phyloP scores from a whole-genome alignment of 2,888 invertebrate species.

The Monopis laevigella region DNA sequence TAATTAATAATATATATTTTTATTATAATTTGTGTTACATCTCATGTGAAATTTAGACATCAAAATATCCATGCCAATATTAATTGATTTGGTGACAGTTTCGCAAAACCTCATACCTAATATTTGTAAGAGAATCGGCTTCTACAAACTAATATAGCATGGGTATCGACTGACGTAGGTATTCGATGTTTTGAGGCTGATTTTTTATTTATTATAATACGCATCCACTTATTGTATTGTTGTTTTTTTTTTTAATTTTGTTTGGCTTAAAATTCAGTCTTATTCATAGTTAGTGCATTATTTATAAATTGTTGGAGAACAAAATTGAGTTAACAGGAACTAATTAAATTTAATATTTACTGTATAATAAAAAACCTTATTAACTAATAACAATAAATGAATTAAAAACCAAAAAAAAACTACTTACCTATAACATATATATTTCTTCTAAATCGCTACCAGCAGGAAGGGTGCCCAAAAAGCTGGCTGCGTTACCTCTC shows the following conservation, averaged over 20 bases:
- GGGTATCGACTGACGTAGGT: slow-evolving; percentile 31
- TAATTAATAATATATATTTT: no score
- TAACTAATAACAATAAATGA: no score
- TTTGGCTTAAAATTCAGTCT: no score
- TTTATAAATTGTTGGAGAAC: background rate
- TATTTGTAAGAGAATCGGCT: slow-evolving; percentile 25
- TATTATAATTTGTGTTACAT: no score
- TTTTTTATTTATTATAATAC: background rate
- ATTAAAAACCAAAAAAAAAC: no score
- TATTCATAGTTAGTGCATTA: background rate
- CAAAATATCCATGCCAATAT: slow-evolving; percentile 58
- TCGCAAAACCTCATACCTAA: slow-evolving; percentile 21
- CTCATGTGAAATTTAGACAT: slow-evolving; percentile 36
- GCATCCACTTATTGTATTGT: slow-evolving; percentile 1
- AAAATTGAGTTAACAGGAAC: no score
- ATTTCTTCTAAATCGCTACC: no score
- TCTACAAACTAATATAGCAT: slow-evolving; percentile 58
- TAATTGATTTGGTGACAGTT: slow-evolving; percentile 52
- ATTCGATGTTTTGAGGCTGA: slow-evolving; percentile 7
- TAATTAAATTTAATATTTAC: no score
- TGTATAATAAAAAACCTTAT: no score
- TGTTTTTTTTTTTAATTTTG: slow-evolving; percentile 1
- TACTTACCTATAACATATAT: no score
- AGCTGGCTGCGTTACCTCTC: no score
- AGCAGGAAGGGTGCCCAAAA: no score